Base-by-base conservation (phyloP, 2,888 invertebrate genomes). In the Hesperia comma region DNA sequence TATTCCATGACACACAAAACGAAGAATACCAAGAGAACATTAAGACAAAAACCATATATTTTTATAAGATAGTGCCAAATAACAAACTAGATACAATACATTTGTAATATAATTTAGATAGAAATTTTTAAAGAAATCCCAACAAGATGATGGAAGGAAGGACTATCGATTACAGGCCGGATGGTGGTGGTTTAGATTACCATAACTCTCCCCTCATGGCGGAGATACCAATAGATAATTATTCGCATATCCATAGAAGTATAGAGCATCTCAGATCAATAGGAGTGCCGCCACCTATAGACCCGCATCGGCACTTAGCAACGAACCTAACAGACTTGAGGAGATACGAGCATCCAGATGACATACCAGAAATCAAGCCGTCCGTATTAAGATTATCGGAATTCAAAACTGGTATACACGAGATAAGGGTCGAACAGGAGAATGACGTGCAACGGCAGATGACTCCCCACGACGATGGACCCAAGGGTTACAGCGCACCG, bases 151-250 rank as follows among this genome's bases (percentile, higher is more conserved):
- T 93, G 93, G 93, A 93, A 88, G 93, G 93, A 77, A 81, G 93
- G 79, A 93, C 93, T 54, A 92, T 93, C 73, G 93, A 93, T 75
- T 93, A 93, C 76, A 84, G 93, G 77, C 89, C 93, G 49, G 93
- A 93, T 70, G 94, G 95, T 77, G 94, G 94, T 67, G 95, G 95
- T 43, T 87, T 95, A 69, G 95, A 95, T 78, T 95, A 95, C 82
- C 95, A 95, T 81, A 95, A 95, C 79, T 95, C 95, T 14, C 95
- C 95, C 8, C 80, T 95, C 14, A 95, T 95, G 92, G 95, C 95
- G 0, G 95, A 95, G 85, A 95, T 95, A 80, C 95, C 95, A 43
- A 84, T 94, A 75, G 95, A 95, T 74, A 95, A 95, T 80, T 93
- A 94, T 74, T 94, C 94, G 64, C 94, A 94, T 71, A 94, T 95